A percentile compares a stretch with the other conserved stretches of the same genome.
These are phyloP conservation scores for Bujurquina vittata DNA, from an alignment of 2,113 vertebrate species.

Conservation along the genomic window DNA sequence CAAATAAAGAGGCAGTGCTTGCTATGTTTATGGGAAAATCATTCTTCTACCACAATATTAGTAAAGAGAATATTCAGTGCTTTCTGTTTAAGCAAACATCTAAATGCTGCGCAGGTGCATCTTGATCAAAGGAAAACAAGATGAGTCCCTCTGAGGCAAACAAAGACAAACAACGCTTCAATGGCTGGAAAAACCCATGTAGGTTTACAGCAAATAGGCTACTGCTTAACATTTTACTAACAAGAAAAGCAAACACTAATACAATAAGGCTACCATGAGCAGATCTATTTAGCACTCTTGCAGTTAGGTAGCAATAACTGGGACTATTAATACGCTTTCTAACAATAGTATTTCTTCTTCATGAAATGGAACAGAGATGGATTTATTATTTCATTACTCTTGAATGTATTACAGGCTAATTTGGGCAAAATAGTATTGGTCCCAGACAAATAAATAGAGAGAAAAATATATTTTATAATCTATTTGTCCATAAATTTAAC, in stretches of 20 bases:
- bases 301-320: not conserved
- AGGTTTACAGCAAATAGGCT: constrained; percentile 21
- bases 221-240: constrained; percentile 11
- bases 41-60: constrained; percentile 31
- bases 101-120: constrained; percentile 62
- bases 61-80: constrained; percentile 20
- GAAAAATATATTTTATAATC: not conserved
- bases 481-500: no score
- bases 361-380: not conserved
- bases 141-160: constrained; percentile 13
- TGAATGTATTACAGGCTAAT: not conserved
- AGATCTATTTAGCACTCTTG: constrained; percentile 4
- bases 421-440: not conserved
- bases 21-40: constrained; percentile 1
- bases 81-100: constrained; percentile 58
- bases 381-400: not conserved
- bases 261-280: constrained; percentile 12
- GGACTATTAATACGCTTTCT: not conserved
- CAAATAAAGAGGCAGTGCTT: not conserved
- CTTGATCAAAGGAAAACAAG: constrained; percentile 37
- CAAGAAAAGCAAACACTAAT: constrained; percentile 38
- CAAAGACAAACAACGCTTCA: constrained; percentile 58
- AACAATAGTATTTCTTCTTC: not conserved
- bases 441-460: not conserved
- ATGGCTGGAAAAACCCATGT: constrained; percentile 17